phyloP scores from a whole-genome alignment of 2,888 invertebrate genomes.

The Mesoligia furuncula region DNA sequence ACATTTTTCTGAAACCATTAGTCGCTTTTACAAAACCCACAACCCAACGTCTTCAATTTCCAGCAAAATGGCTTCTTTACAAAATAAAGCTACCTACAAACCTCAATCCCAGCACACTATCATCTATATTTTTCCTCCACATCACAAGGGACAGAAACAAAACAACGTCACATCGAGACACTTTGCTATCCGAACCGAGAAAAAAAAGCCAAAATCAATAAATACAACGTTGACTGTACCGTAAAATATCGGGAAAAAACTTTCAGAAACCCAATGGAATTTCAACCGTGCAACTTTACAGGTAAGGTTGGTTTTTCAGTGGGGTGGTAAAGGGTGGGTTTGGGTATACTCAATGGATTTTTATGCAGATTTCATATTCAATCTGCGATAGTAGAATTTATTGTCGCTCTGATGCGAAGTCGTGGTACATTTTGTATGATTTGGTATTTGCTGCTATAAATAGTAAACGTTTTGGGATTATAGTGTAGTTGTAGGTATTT shows the following conservation, averaged over 20 bases:
- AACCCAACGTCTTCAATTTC: not conserved
- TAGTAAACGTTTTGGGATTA: slow-evolving; percentile 19
- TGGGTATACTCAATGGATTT: slow-evolving; percentile 67
- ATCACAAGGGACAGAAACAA: slow-evolving; percentile 48
- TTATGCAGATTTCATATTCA: slow-evolving; percentile 82
- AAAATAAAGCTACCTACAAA: not conserved
- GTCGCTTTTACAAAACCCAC: not conserved
- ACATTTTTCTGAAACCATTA: not conserved
- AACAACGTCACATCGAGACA: slow-evolving; percentile 52
- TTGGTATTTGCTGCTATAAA: slow-evolving; percentile 41
- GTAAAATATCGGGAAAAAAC: slow-evolving; percentile 48
- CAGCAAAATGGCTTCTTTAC: not conserved
- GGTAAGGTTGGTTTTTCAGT: slow-evolving; percentile 17
- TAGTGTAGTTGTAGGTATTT: not conserved
- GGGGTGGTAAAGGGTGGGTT: slow-evolving; percentile 14
- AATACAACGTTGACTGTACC: slow-evolving; percentile 51
- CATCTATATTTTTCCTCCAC: slow-evolving; percentile 20
- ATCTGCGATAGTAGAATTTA: slow-evolving; percentile 80
- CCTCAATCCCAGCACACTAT: slow-evolving; percentile 7
- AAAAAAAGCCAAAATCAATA: slow-evolving; percentile 69
- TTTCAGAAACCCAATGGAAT: not conserved
- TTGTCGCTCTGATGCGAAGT: slow-evolving; percentile 68
- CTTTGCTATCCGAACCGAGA: slow-evolving; percentile 52
- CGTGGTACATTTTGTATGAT: slow-evolving; percentile 47
- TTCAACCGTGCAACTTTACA: slow-evolving; percentile 19